Evolutionary conservation across 2,797 vertebrate genomes (phyloP).

Genomic region (Rachycentron canadum): DNA sequence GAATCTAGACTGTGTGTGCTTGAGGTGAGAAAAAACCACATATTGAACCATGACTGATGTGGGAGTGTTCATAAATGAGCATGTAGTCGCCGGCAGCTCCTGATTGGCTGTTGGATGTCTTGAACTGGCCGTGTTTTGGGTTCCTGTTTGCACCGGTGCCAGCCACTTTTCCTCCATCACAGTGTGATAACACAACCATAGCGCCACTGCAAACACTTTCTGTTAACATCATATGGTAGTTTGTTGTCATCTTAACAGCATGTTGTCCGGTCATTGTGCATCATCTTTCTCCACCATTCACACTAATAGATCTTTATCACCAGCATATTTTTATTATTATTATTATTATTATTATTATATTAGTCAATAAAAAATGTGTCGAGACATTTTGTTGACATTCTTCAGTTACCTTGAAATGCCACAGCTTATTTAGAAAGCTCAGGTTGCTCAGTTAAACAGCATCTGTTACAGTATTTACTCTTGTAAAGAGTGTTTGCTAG

Average conservation of each 20-base stretch:
- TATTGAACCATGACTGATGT: not conserved
- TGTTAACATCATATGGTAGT: conserved; percentile 8
- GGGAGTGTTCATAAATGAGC: not conserved
- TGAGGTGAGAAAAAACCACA: not conserved
- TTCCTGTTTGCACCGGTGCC: conserved; percentile 65
- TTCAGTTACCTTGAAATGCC: conserved; percentile 7
- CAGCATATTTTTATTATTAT: not conserved
- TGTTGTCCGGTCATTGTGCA: conserved; percentile 20
- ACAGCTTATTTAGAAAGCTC: not conserved
- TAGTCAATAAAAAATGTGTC: not conserved
- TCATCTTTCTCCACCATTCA: not conserved
- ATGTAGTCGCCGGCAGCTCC: not conserved
- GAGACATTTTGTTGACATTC: not conserved
- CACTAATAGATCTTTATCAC: not conserved
- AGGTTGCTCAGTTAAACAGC: conserved; percentile 7
- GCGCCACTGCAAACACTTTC: not conserved
- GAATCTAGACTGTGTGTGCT: not conserved
- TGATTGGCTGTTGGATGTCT: conserved; percentile 10
- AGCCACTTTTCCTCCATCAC: conserved; percentile 47
- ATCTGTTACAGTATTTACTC: not conserved
- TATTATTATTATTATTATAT: not conserved
- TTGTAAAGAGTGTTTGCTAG: conserved; percentile 11
- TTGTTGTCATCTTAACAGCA: not conserved
- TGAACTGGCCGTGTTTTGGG: conserved; percentile 13
- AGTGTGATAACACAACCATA: conserved; percentile 31